Percentiles rank a stretch among this genome's conserved stretches.
Evolutionary conservation across 2,888 invertebrate species (phyloP).

Genomic region (Drymonia ruficornis): DNA sequence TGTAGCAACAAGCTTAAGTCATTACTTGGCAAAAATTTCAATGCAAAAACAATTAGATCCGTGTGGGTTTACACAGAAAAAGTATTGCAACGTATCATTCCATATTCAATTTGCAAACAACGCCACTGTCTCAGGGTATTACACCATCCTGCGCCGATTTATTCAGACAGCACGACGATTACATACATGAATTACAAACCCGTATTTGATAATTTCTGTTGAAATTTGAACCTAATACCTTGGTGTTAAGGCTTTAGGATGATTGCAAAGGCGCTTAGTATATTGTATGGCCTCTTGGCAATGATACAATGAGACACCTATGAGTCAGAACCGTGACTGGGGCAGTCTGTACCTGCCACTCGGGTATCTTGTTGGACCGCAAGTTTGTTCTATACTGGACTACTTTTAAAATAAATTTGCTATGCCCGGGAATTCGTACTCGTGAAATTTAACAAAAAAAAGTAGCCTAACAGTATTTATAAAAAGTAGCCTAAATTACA

Average conservation of each 20-base stretch:
- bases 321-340: conserved; percentile 61
- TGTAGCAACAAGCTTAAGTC: no score
- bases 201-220: conserved; percentile 26
- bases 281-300: conserved; percentile 43
- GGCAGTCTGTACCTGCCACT: conserved; percentile 39
- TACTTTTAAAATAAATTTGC: not conserved
- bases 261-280: conserved; percentile 7
- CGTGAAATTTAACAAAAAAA: no score
- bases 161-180: conserved; percentile 72
- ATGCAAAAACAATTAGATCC: no score
- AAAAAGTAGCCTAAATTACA: no score
- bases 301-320: conserved; percentile 61
- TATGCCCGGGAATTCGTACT: no score
- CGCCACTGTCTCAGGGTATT: conserved; percentile 46
- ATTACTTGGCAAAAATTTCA: no score
- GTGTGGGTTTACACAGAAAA: conserved; percentile 20
- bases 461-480: no score
- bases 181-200: conserved; percentile 57
- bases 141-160: conserved; percentile 64
- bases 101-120: conserved; percentile 65
- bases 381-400: conserved; percentile 4
- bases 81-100: conserved; percentile 43
- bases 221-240: conserved; percentile 46
- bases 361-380: conserved; percentile 25
- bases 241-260: conserved; percentile 29